phyloP scores from a whole-genome alignment of 2,113 vertebrate genomes.

The Pristiophorus japonicus region DNA sequence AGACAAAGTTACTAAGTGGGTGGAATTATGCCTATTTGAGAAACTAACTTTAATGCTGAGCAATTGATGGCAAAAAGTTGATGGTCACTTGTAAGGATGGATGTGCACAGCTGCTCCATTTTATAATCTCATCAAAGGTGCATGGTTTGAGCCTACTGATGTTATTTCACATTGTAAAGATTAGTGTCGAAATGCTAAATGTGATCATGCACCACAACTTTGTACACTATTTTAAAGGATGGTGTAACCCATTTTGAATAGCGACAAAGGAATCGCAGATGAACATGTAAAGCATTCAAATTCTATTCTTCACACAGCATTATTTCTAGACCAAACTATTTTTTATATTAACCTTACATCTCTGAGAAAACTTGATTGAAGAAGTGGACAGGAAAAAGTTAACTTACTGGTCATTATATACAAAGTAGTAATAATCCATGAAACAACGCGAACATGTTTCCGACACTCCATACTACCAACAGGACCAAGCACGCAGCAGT shows the following conservation, averaged over 20 bases:
- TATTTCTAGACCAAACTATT: background rate
- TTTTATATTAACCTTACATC: background rate
- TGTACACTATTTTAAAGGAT: background rate
- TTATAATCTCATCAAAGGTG: background rate
- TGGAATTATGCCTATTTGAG: constrained; percentile 11
- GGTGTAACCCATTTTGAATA: background rate
- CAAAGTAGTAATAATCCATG: background rate
- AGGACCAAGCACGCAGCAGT: background rate
- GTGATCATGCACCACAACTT: background rate
- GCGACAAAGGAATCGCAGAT: background rate
- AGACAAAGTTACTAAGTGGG: constrained; percentile 24
- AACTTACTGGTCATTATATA: background rate
- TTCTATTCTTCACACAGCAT: background rate
- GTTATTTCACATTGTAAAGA: background rate
- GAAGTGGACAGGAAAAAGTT: background rate
- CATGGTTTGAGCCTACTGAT: background rate
- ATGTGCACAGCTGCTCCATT: background rate
- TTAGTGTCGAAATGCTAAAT: background rate
- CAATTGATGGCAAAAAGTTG: background rate
- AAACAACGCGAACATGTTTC: background rate
- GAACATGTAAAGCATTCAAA: background rate
- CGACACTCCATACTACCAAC: background rate
- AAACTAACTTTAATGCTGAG: background rate
- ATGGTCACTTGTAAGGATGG: background rate
- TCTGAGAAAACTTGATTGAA: background rate